A percentile compares a stretch with the other conserved stretches of the same genome.
Conservation (phyloP, 2,888 invertebrate genomes). For the Epicampocera succincta region DNA sequence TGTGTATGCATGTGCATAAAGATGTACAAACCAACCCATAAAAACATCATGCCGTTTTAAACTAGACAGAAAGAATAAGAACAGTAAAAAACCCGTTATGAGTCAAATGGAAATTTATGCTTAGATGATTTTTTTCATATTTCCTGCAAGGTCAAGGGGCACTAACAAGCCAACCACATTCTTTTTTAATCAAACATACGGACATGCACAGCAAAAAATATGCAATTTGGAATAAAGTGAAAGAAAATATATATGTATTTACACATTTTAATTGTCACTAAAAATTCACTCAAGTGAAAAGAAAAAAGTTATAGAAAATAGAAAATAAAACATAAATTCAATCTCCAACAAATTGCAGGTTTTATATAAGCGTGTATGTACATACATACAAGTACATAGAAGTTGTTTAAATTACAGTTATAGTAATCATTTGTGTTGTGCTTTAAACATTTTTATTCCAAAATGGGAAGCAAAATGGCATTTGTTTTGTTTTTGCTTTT, state of each 20-base stretch:
- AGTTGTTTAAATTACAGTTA: too few relatives aligned
- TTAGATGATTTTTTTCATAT: slow-evolving; percentile 28
- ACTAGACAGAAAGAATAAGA: slow-evolving; percentile 9
- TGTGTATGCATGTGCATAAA: not conserved
- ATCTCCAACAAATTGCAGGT: too few relatives aligned
- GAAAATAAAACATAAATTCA: not conserved
- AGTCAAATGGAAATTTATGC: slow-evolving; percentile 53
- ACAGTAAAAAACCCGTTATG: slow-evolving; percentile 30
- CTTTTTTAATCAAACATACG: slow-evolving; percentile 8
- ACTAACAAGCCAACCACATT: slow-evolving; percentile 47
- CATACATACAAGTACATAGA: too few relatives aligned
- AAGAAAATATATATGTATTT: slow-evolving; percentile 3
- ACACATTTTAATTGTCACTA: slow-evolving; percentile 1
- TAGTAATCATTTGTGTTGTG: too few relatives aligned
- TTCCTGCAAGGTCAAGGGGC: slow-evolving; percentile 67
- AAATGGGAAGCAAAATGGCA: too few relatives aligned
- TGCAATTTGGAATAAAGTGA: too few relatives aligned
- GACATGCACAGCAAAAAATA: not conserved
- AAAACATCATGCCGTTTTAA: slow-evolving; percentile 15
- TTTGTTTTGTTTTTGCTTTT: too few relatives aligned
- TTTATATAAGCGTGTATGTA: too few relatives aligned
- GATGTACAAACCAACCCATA: not conserved
- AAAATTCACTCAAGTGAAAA: slow-evolving; percentile 8
- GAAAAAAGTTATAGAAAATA: not conserved
- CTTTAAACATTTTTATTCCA: too few relatives aligned